These are phyloP conservation scores for Leptobrachium ailaonicum DNA, from an alignment of 2,113 vertebrate genomes.

Conservation along the genomic window DNA sequence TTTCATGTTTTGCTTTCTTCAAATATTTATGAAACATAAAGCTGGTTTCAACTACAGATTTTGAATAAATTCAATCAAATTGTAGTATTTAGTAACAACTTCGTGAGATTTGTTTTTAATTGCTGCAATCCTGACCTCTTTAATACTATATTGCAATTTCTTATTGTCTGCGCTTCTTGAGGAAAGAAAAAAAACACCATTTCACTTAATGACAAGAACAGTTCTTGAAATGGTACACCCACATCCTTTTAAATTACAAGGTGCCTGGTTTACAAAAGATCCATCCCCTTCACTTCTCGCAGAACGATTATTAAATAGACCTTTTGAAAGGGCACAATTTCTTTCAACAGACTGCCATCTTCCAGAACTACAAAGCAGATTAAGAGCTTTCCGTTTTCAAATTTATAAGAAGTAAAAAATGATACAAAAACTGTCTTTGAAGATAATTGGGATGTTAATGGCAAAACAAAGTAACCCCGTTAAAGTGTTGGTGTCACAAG, in stretches of 20 bases:
- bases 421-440: no score
- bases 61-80: no score
- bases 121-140: background rate
- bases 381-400: constrained; percentile 1
- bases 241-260: constrained; percentile 9
- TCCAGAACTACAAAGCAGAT: constrained; percentile 3
- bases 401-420: no score
- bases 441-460: no score
- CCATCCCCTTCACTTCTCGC: constrained; percentile 3
- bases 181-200: background rate
- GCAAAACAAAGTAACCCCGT: no score
- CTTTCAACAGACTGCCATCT: constrained; percentile 9
- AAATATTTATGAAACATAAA: no score
- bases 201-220: constrained; percentile 6
- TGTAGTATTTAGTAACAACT: no score
- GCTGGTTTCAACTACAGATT: no score
- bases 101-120: no score
- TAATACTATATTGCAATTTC: no score
- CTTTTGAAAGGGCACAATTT: constrained; percentile 3
- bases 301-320: constrained; percentile 11
- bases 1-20: no score
- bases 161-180: background rate
- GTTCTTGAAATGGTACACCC: constrained; percentile 22
- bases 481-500: no score
- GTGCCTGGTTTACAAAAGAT: constrained; percentile 18